Evolutionary conservation across 2,888 invertebrate genomes (phyloP).

Genomic region (Diadegma fenestrale): DNA sequence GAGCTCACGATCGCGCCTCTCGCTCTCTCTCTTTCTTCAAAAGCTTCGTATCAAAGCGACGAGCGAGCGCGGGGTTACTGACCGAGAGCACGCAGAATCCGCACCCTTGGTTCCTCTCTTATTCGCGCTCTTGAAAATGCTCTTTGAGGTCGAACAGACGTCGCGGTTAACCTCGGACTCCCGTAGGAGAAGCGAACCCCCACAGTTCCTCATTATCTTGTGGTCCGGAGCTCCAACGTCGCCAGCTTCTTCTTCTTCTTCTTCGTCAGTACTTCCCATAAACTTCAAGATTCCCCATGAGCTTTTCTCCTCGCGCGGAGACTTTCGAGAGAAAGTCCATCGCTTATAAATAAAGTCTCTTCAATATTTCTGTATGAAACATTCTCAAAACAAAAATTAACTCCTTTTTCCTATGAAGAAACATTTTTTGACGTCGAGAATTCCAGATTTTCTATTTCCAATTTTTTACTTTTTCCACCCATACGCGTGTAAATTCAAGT

Average conservation of each 20-base stretch:
- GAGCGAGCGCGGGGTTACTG: slow-evolving; percentile 31
- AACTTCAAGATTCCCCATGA: slow-evolving; percentile 12
- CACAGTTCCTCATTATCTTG: slow-evolving; percentile 66
- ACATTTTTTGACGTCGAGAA: too few species aligned
- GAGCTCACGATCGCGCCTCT: slow-evolving; percentile 41
- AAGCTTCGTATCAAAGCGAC: slow-evolving; percentile 51
- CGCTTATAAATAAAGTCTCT: too few species aligned
- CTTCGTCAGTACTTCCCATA: slow-evolving; percentile 36
- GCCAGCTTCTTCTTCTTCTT: slow-evolving; percentile 36
- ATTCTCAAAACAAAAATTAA: too few species aligned
- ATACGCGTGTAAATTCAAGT: too few species aligned
- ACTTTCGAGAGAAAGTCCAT: too few species aligned
- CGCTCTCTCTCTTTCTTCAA: slow-evolving; percentile 31
- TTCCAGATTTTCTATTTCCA: too few species aligned
- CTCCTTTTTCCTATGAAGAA: too few species aligned
- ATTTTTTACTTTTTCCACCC: too few species aligned
- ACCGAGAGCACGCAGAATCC: slow-evolving; percentile 40
- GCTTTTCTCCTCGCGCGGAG: slow-evolving; percentile 40
- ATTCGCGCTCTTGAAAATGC: slow-evolving; percentile 53
- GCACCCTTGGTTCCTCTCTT: slow-evolving; percentile 21
- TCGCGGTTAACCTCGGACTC: slow-evolving; percentile 68
- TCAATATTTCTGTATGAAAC: too few species aligned
- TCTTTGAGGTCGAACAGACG: slow-evolving; percentile 67
- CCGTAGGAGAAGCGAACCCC: slow-evolving; percentile 48
- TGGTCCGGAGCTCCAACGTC: slow-evolving; percentile 53